Base-by-base conservation (phyloP, 2,888 invertebrate genomes). In the Perdita meconis region DNA sequence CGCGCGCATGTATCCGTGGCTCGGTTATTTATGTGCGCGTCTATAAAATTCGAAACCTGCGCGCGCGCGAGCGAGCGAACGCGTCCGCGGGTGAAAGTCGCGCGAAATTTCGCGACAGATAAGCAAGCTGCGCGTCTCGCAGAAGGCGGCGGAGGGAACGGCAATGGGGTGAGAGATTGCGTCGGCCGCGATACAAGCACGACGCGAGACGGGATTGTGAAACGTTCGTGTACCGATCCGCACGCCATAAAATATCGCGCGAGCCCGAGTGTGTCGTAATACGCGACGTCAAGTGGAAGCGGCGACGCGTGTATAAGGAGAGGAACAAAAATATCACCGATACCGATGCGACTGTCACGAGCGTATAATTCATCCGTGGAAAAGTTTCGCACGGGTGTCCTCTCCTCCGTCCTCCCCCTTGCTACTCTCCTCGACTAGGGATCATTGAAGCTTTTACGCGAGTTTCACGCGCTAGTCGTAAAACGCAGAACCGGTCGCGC, bases 211-310 rank as follows among this genome's bases (percentile, higher is more conserved):
- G 12, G 59, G 61, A 68, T 68, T 68, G 79, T 36, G 79, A 79
- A 81, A 82, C 66, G 64, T 56, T 22, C 44, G 10, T 64, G 44
- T 38, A 51, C 47, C 53, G 61, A 67, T 60, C 22, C 51, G 24
- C 60, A 10, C 47, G 55, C 44, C 55, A 19, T 83, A 82, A 84
- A 84, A 71, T 70, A 68, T 81, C 78, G 60, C 75, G 57, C 47
- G 47, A 38, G 65, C 57, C n/a, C 55, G 79, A 78, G 65, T 59
- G 51, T 79, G 81, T 70, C 81, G 75, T 81, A 84, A 82, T 74
- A 47, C 53, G 73, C 36, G 61, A 68, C 65, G 71, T 19, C 56
- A 67, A 61, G 67, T 84, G 71, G 81, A 83, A 75, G 71, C 71
- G 75, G 38, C 75, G 64, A 81, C 66, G 63, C 60, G 56, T 60